Base-by-base conservation (phyloP, 2,797 vertebrate species). In the Alosa sapidissima region DNA sequence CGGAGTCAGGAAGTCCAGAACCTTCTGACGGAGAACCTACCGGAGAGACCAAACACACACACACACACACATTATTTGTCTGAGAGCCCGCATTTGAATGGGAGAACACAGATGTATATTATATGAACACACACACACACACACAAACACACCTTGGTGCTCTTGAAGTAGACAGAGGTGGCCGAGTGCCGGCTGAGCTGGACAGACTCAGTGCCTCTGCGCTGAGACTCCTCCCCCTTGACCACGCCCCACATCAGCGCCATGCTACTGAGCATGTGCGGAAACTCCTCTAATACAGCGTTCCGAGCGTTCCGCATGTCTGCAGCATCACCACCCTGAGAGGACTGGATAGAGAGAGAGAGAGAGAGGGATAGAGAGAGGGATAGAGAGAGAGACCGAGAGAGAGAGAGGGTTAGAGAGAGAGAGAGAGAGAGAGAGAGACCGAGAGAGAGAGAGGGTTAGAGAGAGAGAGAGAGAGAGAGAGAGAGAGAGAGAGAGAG, bases 161-260 rank as follows among this genome's bases (percentile, higher is more conserved):
- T 95, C 93, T 96, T 98, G 81, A 99, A 99, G 91, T 97, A 98
- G 81, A 98, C 96, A 0, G 97, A 98, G 81, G 96, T 96, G 81
- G 96, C 96, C 14, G 95, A 95, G 62, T 96, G 94, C 91, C 93
- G 97, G 10, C 91, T 93, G 90, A 93, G 95, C 81, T 96, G 95
- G 82, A 93, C 88, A 1, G 91, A 91, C 84, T 98, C 97, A 6
- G 93, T 45, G 33, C 10, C 24, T 16, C 68, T 36, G 68, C 33
- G 68, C 36, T 75, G 68, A 75, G 33, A 36, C 33, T 41, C 68
- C 33, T 75, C 86, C 0, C 95, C 91, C 52, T 93, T 94, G 58
- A 99, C 93, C 81, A 98, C 93, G 0, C 94, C 96, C 98, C 98
- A 99, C 13, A 99, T 94, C 83, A 98, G 94, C 0, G 96, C 94